A percentile compares a stretch with the other conserved stretches of the same genome.
These are phyloP conservation scores for Scomber scombrus DNA, from an alignment of 2,113 vertebrate genomes.

Conservation along the genomic window DNA sequence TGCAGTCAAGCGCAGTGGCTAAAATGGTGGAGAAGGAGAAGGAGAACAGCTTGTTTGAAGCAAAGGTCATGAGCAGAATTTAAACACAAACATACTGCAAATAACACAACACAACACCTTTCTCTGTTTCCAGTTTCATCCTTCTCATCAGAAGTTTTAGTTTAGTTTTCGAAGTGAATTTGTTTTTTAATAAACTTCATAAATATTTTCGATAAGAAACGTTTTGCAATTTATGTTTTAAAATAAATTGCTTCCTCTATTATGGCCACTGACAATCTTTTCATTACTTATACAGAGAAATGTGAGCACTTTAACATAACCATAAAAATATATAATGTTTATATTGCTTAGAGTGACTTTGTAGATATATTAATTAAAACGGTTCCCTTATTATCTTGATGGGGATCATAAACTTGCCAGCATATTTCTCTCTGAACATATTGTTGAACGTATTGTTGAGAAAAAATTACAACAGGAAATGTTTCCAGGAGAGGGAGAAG, in stretches of 20 bases:
- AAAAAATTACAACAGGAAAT: too few species aligned
- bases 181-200: too few species aligned
- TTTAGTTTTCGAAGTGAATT: neutral
- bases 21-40: neutral
- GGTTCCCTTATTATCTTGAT: neutral
- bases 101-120: neutral
- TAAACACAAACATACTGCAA: slow-evolving; percentile 17
- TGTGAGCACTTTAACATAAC: too few species aligned
- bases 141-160: neutral
- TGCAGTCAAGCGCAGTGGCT: neutral
- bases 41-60: slow-evolving; percentile 2
- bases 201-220: neutral
- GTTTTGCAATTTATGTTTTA: too few species aligned
- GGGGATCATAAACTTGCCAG: too few species aligned
- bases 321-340: too few species aligned
- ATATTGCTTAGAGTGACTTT: neutral
- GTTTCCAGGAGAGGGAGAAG: too few species aligned
- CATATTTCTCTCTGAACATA: too few species aligned
- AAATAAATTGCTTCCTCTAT: too few species aligned
- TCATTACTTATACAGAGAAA: too few species aligned
- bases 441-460: too few species aligned
- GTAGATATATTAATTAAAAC: neutral
- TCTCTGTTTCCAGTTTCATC: neutral
- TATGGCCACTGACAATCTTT: too few species aligned
- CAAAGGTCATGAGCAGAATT: slow-evolving; percentile 26